Evolutionary conservation across 2,113 vertebrate species (phyloP).

Genomic region (Brachyhypopomus gauderio): DNA sequence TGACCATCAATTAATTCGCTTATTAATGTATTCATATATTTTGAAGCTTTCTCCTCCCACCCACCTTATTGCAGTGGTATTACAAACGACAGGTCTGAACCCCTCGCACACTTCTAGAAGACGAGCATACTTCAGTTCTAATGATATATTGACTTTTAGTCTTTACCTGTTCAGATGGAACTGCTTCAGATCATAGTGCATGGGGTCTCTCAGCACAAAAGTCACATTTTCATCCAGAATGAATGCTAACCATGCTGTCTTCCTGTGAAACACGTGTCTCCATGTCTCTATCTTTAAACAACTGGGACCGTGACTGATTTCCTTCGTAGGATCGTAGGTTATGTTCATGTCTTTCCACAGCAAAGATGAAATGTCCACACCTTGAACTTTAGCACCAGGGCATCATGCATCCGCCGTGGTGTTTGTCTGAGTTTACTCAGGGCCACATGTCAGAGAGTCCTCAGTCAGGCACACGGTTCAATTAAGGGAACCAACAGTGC

Average conservation of each 20-base stretch:
- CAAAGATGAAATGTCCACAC: no score
- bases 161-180: background rate
- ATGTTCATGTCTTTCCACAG: no score
- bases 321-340: background rate
- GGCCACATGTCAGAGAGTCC: background rate
- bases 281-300: background rate
- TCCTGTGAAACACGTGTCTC: background rate
- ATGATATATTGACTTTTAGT: background rate
- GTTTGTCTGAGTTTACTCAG: constrained; percentile 13
- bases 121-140: no score
- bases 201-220: background rate
- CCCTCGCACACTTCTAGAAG: no score
- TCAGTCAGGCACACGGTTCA: constrained; percentile 27
- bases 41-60: no score
- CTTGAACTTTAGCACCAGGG: background rate
- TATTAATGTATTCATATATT: no score
- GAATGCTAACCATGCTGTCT: background rate
- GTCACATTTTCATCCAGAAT: background rate
- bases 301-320: background rate
- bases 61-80: no score
- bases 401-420: background rate
- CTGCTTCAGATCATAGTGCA: background rate
- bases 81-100: no score
- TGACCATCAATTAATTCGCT: no score
- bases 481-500: constrained; percentile 43